Conservation (phyloP, 2,888 invertebrate species). For the Scrobipalpa costella region DNA sequence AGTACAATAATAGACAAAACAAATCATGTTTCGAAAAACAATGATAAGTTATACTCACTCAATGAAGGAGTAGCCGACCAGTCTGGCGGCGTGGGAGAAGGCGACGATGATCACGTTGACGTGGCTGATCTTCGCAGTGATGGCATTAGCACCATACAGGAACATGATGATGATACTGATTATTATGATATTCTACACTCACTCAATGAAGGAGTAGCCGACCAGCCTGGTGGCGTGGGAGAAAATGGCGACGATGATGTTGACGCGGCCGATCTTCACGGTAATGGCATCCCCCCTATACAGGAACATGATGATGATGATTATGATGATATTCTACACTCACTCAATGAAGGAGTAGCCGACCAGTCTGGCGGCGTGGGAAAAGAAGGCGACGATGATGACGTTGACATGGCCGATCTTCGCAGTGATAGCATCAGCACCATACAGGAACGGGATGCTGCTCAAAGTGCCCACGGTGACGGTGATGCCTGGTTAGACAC, state of each 20-base stretch:
- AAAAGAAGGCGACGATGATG: slow-evolving; percentile 91
- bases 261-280: slow-evolving; percentile 89
- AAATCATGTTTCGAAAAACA: background rate
- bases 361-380: slow-evolving; percentile 88
- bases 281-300: slow-evolving; percentile 92
- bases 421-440: slow-evolving; percentile 90
- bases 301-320: slow-evolving; percentile 91
- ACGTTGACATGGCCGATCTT: slow-evolving; percentile 89
- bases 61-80: slow-evolving; percentile 92
- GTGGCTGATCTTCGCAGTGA: slow-evolving; percentile 90
- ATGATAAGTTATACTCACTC: slow-evolving; percentile 81
- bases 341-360: slow-evolving; percentile 93
- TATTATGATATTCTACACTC: too few relatives aligned
- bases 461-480: slow-evolving; percentile 92
- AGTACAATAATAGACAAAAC: too few relatives aligned
- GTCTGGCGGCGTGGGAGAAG: slow-evolving; percentile 89
- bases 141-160: slow-evolving; percentile 90
- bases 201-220: slow-evolving; percentile 93
- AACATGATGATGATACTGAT: slow-evolving; percentile 87
- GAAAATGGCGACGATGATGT: slow-evolving; percentile 92
- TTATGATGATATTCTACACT: too few relatives aligned
- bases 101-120: slow-evolving; percentile 91
- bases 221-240: slow-evolving; percentile 89
- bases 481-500: slow-evolving; percentile 83
- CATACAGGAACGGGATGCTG: slow-evolving; percentile 91